A percentile compares a stretch with the other conserved stretches of the same genome.
phyloP scores from a whole-genome alignment of 2,888 invertebrate genomes.

The Trichopoda pennipes region DNA sequence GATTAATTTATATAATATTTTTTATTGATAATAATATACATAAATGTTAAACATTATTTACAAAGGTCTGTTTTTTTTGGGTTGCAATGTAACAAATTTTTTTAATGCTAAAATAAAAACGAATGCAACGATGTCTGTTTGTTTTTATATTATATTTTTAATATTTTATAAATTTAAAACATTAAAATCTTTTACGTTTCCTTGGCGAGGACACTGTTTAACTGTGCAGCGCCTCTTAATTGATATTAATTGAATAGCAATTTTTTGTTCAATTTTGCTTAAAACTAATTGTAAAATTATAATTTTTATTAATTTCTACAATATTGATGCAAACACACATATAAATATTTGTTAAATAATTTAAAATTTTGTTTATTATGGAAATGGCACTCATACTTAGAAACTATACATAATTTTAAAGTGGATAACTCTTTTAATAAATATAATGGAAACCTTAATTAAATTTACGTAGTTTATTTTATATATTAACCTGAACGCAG shows the following conservation, averaged over 20 bases:
- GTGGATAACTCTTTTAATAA: background rate
- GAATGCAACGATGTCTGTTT: conserved; percentile 64
- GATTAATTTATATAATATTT: conserved; percentile 49
- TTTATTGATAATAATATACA: conserved; percentile 62
- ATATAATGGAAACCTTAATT: background rate
- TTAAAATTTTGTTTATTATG: conserved; percentile 20
- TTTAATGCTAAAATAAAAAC: conserved; percentile 61
- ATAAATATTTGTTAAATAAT: conserved; percentile 1
- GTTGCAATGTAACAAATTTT: conserved; percentile 21
- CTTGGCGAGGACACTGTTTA: conserved; percentile 44
- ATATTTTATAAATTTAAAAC: conserved; percentile 14
- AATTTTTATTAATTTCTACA: background rate
- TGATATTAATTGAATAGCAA: conserved; percentile 16
- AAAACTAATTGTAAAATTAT: conserved; percentile 42
- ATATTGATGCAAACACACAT: background rate
- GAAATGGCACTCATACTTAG: conserved; percentile 65
- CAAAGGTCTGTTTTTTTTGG: conserved; percentile 32
- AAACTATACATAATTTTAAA: conserved; percentile 19
- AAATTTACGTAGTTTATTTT: background rate
- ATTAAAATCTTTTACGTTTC: conserved; percentile 27
- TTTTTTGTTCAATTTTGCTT: conserved; percentile 35
- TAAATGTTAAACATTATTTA: conserved; percentile 62
- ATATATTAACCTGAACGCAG: conserved; percentile 8
- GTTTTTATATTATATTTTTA: background rate
- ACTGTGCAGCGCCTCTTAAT: conserved; percentile 36